phyloP scores from a whole-genome alignment of 2,113 vertebrate species.

The Macaca mulatta region DNA sequence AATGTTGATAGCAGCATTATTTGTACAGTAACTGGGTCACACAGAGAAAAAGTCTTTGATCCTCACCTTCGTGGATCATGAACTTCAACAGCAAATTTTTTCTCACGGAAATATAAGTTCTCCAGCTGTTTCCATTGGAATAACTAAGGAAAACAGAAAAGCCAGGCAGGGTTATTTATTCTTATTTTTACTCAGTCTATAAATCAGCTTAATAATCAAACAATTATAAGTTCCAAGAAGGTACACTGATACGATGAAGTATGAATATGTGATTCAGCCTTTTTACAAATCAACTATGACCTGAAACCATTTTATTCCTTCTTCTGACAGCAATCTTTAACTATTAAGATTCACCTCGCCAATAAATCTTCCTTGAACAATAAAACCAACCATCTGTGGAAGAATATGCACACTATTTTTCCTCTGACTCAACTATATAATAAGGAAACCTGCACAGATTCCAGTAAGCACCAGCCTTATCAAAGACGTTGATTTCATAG shows the following conservation, averaged over 20 bases:
- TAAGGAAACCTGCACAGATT: background rate
- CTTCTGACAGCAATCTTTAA: slow-evolving; percentile 23
- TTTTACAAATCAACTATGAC: background rate
- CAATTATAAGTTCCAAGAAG: background rate
- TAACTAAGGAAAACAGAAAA: slow-evolving; percentile 83
- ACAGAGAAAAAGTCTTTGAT: background rate
- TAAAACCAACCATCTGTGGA: background rate
- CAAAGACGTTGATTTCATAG: slow-evolving; percentile 7
- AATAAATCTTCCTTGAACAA: background rate
- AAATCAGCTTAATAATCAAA: background rate
- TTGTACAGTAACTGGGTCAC: fast-evolving
- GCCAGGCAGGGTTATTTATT: background rate
- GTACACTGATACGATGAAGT: background rate
- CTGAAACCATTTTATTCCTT: background rate
- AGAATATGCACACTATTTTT: background rate
- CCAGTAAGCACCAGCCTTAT: slow-evolving; percentile 7
- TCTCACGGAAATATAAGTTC: slow-evolving; percentile 99
- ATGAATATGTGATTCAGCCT: background rate
- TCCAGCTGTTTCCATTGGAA: slow-evolving; percentile 99
- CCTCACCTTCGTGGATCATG: slow-evolving; percentile 96
- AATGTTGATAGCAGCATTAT: background rate
- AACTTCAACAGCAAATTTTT: slow-evolving; percentile 98
- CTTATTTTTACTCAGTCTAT: background rate
- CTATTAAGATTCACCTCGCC: background rate
- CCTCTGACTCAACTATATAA: slow-evolving; percentile 43